phyloP scores from a whole-genome alignment of 2,797 vertebrate species.

The Synaphobranchus kaupii region DNA sequence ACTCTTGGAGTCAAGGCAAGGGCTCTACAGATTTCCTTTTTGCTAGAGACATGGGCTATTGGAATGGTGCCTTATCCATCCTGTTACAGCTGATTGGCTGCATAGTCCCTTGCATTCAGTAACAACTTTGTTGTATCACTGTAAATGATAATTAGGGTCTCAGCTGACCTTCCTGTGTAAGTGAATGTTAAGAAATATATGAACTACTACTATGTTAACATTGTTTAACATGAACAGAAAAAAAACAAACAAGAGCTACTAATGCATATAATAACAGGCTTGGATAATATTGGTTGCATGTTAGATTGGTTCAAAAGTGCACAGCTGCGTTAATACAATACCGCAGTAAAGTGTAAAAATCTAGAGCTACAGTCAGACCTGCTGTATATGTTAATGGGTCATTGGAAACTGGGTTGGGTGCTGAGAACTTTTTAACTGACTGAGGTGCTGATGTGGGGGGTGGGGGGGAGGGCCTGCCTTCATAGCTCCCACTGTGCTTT shows the following conservation, averaged over 20 bases:
- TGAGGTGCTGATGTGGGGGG: slow-evolving; percentile 39
- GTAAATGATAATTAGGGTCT: background rate
- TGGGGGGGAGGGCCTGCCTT: slow-evolving; percentile 9
- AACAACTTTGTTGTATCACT: background rate
- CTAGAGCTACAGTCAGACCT: background rate
- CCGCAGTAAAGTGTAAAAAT: background rate
- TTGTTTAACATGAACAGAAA: too few species aligned
- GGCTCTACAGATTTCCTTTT: background rate
- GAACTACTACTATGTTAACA: too few species aligned
- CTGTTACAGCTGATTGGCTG: background rate
- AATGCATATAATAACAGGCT: background rate
- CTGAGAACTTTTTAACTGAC: slow-evolving; percentile 36
- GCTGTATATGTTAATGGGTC: background rate
- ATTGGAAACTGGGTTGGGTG: background rate
- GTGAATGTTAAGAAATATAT: background rate
- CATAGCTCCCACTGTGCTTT: slow-evolving; percentile 35
- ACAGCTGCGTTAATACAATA: background rate
- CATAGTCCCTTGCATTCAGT: background rate
- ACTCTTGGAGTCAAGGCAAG: background rate
- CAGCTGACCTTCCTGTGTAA: background rate
- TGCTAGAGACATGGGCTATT: background rate
- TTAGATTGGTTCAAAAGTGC: background rate
- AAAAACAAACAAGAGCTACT: background rate
- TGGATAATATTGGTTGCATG: background rate
- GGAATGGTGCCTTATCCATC: background rate